phyloP scores from a whole-genome alignment of 1,140 invertebrate genomes.

The Leucophenga varia region DNA sequence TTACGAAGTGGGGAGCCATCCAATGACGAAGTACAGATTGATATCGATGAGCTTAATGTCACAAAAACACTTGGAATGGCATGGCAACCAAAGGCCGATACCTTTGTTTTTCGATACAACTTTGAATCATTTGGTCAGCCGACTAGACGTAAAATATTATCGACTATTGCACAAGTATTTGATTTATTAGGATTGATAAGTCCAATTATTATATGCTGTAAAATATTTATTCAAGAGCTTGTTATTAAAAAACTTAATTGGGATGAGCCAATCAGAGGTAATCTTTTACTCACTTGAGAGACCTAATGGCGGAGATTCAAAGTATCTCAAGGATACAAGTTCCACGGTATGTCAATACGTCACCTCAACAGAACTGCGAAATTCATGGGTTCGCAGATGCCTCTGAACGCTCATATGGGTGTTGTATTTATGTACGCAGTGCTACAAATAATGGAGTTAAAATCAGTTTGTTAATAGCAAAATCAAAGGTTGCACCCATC shows the following conservation, averaged over 20 bases:
- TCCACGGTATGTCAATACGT: no score
- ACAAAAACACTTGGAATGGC: neutral
- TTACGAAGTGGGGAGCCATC: neutral
- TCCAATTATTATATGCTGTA: neutral
- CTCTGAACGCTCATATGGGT: neutral
- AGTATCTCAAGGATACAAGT: no score
- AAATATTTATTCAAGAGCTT: neutral
- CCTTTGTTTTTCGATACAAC: neutral
- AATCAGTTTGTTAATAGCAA: no score
- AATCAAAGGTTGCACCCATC: constrained; percentile 27
- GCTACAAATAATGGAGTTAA: neutral
- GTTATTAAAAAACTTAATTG: neutral
- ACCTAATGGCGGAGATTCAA: no score
- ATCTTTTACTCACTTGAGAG: no score
- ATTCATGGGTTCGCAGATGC: no score
- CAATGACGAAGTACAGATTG: neutral
- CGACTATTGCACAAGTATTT: neutral
- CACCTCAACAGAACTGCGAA: no score
- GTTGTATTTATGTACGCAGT: neutral
- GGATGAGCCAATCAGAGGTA: constrained; percentile 2
- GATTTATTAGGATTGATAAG: neutral
- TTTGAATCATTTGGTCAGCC: neutral
- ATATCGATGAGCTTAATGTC: neutral
- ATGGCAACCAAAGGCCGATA: neutral
- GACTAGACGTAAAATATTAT: neutral